These are phyloP conservation scores for Hapalemur alaotrensis DNA, from an alignment of 2,797 vertebrate genomes.

Conservation along the genomic window DNA sequence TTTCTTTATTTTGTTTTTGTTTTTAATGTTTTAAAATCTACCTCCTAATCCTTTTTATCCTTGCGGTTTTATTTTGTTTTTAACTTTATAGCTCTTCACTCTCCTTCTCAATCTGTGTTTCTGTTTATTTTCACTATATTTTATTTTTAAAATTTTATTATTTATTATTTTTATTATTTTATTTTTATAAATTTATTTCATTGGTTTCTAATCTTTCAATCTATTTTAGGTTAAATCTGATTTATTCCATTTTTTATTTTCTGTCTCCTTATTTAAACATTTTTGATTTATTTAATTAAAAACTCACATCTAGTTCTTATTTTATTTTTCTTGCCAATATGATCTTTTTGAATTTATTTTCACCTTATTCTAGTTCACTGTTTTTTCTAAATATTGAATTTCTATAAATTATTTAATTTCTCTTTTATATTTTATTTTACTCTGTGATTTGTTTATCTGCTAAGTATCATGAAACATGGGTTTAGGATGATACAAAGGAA, in stretches of 20 bases:
- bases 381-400: constrained; percentile 8
- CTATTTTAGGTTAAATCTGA: neutral
- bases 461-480: neutral
- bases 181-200: constrained; percentile 26
- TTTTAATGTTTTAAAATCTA: neutral
- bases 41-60: neutral
- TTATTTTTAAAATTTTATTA: neutral
- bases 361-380: neutral
- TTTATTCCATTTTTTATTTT: neutral
- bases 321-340: neutral
- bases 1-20: constrained; percentile 21
- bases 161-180: constrained; percentile 29
- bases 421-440: constrained; percentile 3
- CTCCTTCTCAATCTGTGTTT: neutral
- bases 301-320: neutral
- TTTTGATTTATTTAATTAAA: neutral
- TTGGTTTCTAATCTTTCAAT: constrained; percentile 4
- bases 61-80: neutral
- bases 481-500: neutral
- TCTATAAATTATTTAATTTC: neutral
- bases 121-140: neutral
- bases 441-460: neutral
- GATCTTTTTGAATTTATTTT: neutral
- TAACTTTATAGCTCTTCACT: neutral
- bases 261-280: neutral